Evolutionary conservation across 2,888 invertebrate genomes (phyloP).

Genomic region (Bombylius discolor): DNA sequence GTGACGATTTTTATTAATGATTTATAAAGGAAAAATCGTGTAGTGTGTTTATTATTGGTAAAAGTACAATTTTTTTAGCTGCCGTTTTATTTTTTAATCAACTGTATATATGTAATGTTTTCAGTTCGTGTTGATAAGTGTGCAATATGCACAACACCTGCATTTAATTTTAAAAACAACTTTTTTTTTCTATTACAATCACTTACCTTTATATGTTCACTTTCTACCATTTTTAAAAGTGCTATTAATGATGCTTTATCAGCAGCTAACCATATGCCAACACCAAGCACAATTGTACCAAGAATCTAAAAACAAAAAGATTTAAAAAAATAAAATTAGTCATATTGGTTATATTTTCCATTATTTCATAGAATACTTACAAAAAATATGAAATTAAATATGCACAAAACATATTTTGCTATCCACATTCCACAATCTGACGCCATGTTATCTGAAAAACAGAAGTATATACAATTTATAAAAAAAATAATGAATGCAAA

Average conservation of each 20-base stretch:
- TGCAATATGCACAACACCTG: too few relatives aligned
- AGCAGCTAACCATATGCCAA: constrained; percentile 55
- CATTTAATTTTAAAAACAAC: too few relatives aligned
- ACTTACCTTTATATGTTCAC: constrained; percentile 44
- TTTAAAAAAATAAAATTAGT: constrained; percentile 3
- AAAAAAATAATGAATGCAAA: too few relatives aligned
- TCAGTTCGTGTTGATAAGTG: too few relatives aligned
- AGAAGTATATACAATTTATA: too few relatives aligned
- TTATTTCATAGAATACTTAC: constrained; percentile 40
- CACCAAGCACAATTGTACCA: constrained; percentile 48
- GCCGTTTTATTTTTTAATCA: too few relatives aligned
- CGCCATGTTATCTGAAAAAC: constrained; percentile 28
- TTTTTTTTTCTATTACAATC: too few relatives aligned
- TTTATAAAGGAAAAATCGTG: too few relatives aligned
- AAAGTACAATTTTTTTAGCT: too few relatives aligned
- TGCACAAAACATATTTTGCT: constrained; percentile 57
- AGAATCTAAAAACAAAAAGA: constrained; percentile 28
- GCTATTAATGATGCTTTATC: constrained; percentile 54
- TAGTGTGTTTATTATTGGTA: too few relatives aligned
- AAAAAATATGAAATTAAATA: constrained; percentile 59
- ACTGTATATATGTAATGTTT: too few relatives aligned
- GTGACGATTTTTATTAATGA: too few relatives aligned
- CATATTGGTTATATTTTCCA: neutral
- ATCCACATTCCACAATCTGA: constrained; percentile 48
- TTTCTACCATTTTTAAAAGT: constrained; percentile 44